Evolutionary conservation across 2,797 vertebrate species (phyloP).

Genomic region (Phrynocephalus vlangalii): DNA sequence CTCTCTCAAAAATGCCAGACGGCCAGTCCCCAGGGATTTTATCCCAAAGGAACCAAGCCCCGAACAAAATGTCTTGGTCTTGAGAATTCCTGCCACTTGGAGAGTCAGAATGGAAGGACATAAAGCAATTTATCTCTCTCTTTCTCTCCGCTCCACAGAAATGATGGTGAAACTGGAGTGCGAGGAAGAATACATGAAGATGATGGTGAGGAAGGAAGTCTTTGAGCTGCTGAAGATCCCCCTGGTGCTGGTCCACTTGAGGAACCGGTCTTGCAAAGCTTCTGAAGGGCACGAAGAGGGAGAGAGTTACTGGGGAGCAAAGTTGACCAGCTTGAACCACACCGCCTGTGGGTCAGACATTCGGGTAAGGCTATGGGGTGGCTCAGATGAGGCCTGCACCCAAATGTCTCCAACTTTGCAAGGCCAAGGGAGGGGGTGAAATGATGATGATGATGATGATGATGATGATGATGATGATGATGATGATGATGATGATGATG

Average conservation of each 20-base stretch:
- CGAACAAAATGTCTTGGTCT: neutral
- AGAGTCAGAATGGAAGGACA: no score
- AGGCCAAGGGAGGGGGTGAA: no score
- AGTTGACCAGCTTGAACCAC: conserved; percentile 70
- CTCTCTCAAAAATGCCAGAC: neutral
- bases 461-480: no score
- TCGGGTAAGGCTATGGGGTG: conserved; percentile 58
- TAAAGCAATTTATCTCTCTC: no score
- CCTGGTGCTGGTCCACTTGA: conserved; percentile 52
- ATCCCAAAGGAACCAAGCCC: neutral
- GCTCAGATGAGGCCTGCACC: neutral
- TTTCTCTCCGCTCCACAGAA: conserved; percentile 53
- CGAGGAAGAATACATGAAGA: conserved; percentile 70
- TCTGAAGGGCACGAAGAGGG: conserved; percentile 60
- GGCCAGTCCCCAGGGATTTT: neutral
- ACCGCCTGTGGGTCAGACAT: conserved; percentile 70
- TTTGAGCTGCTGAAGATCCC: conserved; percentile 69
- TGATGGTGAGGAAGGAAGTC: conserved; percentile 72
- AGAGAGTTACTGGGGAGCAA: conserved; percentile 58
- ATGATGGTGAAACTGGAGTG: conserved; percentile 69
- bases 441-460: no score
- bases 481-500: no score
- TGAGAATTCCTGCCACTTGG: no score
- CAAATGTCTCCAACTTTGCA: neutral
- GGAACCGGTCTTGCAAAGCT: conserved; percentile 61